Base-by-base conservation (phyloP, 2,113 vertebrate species). In the Vulpes vulpes region DNA sequence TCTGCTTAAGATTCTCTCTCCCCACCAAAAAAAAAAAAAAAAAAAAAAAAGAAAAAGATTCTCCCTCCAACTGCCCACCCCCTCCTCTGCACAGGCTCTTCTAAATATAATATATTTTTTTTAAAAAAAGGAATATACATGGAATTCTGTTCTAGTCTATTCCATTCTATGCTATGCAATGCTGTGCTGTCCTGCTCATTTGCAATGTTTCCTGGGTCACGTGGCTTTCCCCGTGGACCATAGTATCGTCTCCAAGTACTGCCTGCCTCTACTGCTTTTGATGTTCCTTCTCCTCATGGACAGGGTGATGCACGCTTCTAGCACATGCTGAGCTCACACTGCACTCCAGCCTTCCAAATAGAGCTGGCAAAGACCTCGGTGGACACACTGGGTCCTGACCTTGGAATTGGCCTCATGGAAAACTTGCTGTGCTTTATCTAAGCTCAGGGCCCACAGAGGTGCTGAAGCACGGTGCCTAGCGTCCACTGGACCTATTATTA, bases 171-270 rank as follows among this genome's bases (percentile, higher is more conserved):
- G 35, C 69, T 22, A 23, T 38, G 35, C 69, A 5, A 12, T 38
- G 69, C 69, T 23, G n/a, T 38, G 35, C 49, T 35, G 4, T 23
- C 55, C 71, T 55, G 0, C 23, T 71, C 55, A 22, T 20, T 65
- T n/a, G 32, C 15, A 19, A 32, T 55, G n/a, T 38, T 59, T 43
- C 17, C 27, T 25, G 17, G 12, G 38, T 51, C 7, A 5, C 1
- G 3, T 0, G 5, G 60, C 53, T 35, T 30, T 67, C 67, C 51
- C 51, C 0, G 1, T 1, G 12, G 64, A 81, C 57, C 12, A 19
- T 32, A 5, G 7, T 22, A 3, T 6, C 11, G 1, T 49, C 17
- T 43, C 53, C 4, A 43, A 25, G 20, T 4, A 2, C 32, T 0
- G 22, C 25, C 16, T 16, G 55, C 14, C 11, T 38, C 30, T 35